These are phyloP conservation scores for Acrobasis suavella DNA, from an alignment of 2,888 invertebrate species.

Conservation along the genomic window DNA sequence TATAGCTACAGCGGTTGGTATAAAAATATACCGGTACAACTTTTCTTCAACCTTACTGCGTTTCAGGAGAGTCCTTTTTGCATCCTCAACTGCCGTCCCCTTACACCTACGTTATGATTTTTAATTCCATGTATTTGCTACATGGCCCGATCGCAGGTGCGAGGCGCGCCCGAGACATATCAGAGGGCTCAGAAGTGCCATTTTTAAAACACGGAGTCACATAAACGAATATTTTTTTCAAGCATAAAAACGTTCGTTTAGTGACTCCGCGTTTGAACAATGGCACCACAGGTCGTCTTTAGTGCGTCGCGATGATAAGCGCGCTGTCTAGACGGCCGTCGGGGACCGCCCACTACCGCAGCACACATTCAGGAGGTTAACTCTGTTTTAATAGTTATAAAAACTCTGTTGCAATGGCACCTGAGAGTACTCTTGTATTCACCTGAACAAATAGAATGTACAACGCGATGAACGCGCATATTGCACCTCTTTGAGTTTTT, in stretches of 20 bases:
- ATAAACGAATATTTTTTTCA: too few species aligned
- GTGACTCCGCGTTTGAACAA: too few species aligned
- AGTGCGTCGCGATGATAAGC: conserved; percentile 8
- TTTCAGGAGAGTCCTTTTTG: background rate
- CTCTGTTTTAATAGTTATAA: background rate
- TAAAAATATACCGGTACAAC: background rate
- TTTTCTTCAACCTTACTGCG: background rate
- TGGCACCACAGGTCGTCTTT: too few species aligned
- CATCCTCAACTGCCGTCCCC: background rate
- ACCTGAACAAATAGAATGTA: too few species aligned
- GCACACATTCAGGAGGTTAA: background rate
- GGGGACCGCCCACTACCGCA: background rate
- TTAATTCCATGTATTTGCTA: background rate
- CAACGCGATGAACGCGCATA: too few species aligned
- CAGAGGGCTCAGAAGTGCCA: background rate
- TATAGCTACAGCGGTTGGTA: background rate
- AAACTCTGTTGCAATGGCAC: background rate
- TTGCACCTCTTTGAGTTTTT: too few species aligned
- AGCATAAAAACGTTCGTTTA: too few species aligned
- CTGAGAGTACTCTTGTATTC: too few species aligned
- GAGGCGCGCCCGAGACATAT: background rate
- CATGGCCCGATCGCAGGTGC: background rate
- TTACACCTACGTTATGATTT: background rate
- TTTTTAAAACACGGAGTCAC: too few species aligned
- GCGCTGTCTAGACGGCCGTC: background rate